Base-by-base conservation (phyloP, 2,113 vertebrate species). In the Paradisaea rubra region DNA sequence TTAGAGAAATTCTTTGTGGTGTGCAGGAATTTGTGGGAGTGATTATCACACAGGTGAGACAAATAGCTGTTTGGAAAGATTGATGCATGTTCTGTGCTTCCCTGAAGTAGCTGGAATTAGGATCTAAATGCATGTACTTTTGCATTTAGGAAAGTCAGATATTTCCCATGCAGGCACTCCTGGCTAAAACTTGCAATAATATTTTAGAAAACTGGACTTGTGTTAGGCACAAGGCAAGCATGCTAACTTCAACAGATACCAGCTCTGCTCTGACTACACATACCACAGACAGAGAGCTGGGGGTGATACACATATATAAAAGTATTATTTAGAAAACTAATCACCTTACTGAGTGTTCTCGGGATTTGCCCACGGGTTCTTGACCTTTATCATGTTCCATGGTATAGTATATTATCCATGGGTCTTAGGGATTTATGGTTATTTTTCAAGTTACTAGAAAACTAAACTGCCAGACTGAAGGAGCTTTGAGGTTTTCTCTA, bases 331-430 rank as follows among this genome's bases (percentile, higher is more conserved):
- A 57, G 54, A 61, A 70, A 81, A 65, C 7, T 20, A 28, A 68
- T 78, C 8, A 5, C 19, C 8, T 61, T 31, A 25, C 12, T 47
- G 28, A 82, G 13, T 13, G 17, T 41, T 65, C 35, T 72, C 65
- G 41, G 56, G 57, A 33, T 83, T 79, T 76, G 16, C 16, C 31
- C 3, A 2, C 0, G 4, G 3, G 1, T 69, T 72, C 53, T 81
- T 81, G 60, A 23, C 9, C 41, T 64, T n/a, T 63, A 0, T 54
- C 4, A 1, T 5, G 1, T 63, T 85, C 31, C 33, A 18, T 0
- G 1, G 5, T 56, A 11, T 11, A 18, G 19, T 41, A 19, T 61
- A 23, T 65, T 81, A n/a, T 21, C 25, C 6, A 2, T 24, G 6
- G 9, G 8, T 15, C 53, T 63, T 44, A 13, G 7, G 18, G 22